A percentile compares a stretch with the other conserved stretches of the same genome.
Evolutionary conservation across 2,113 vertebrate genomes (phyloP).

Genomic region (Tyto alba): DNA sequence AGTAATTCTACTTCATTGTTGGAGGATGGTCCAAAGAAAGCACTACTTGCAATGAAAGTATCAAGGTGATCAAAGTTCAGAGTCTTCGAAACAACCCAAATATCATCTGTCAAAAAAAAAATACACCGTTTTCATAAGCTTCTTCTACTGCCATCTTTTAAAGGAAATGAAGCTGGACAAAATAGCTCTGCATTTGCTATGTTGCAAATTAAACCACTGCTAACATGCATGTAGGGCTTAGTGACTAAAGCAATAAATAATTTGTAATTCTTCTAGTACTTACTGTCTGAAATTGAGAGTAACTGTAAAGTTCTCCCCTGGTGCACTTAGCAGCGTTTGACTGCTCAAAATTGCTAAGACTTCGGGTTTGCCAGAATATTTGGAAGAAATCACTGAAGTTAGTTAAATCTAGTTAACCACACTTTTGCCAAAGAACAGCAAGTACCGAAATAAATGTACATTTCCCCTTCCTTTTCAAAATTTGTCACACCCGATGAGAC

Average conservation of each 20-base stretch:
- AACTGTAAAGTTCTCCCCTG: background rate
- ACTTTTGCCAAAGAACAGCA: background rate
- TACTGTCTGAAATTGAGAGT: background rate
- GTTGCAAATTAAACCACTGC: background rate
- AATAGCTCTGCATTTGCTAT: background rate
- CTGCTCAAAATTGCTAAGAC: too few relatives aligned
- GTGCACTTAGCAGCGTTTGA: too few relatives aligned
- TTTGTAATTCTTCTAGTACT: background rate
- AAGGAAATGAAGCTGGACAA: background rate
- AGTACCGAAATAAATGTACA: background rate
- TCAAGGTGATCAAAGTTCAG: slow-evolving; percentile 71
- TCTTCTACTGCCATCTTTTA: background rate
- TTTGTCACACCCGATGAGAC: background rate
- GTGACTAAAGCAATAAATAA: too few relatives aligned
- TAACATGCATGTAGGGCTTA: too few relatives aligned
- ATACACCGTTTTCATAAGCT: background rate
- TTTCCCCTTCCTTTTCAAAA: background rate
- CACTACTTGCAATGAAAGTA: slow-evolving; percentile 77
- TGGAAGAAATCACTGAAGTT: background rate
- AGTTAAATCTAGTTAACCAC: too few relatives aligned
- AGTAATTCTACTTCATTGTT: slow-evolving; percentile 72
- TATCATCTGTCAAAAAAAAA: slow-evolving; percentile 72
- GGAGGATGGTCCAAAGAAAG: slow-evolving; percentile 79
- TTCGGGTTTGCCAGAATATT: too few relatives aligned
- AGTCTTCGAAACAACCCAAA: slow-evolving; percentile 82